These are phyloP conservation scores for Acanthisitta chloris DNA, from an alignment of 2,113 vertebrate genomes.

Conservation along the genomic window DNA sequence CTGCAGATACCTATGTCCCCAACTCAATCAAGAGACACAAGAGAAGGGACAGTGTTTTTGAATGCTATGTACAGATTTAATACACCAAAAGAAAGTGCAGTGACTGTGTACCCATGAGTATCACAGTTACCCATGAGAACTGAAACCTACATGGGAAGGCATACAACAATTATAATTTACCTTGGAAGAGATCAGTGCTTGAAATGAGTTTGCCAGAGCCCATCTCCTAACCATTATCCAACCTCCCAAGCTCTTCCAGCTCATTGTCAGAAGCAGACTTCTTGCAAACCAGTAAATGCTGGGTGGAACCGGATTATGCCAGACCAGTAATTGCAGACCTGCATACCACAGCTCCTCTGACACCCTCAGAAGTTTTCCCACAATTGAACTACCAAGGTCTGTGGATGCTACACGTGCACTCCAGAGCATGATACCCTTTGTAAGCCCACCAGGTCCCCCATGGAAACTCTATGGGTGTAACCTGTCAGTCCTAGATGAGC, in stretches of 20 bases:
- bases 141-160: neutral
- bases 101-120: neutral
- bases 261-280: neutral
- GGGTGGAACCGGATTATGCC: neutral
- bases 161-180: neutral
- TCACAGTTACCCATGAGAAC: neutral
- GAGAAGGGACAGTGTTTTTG: neutral
- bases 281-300: neutral
- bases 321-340: neutral
- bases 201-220: neutral
- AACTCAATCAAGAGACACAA: neutral
- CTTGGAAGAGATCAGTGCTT: neutral
- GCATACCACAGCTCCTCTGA: neutral
- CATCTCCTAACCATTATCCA: neutral
- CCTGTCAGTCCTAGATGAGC: neutral
- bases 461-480: accelerated
- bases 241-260: neutral
- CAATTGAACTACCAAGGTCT: neutral
- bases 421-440: neutral
- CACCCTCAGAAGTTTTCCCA: neutral
- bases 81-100: neutral
- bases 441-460: neutral
- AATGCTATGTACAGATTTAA: neutral
- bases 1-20: neutral
- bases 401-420: neutral